Evolutionary conservation across 2,797 vertebrate species (phyloP).

Genomic region (Megaceryle alcyon): DNA sequence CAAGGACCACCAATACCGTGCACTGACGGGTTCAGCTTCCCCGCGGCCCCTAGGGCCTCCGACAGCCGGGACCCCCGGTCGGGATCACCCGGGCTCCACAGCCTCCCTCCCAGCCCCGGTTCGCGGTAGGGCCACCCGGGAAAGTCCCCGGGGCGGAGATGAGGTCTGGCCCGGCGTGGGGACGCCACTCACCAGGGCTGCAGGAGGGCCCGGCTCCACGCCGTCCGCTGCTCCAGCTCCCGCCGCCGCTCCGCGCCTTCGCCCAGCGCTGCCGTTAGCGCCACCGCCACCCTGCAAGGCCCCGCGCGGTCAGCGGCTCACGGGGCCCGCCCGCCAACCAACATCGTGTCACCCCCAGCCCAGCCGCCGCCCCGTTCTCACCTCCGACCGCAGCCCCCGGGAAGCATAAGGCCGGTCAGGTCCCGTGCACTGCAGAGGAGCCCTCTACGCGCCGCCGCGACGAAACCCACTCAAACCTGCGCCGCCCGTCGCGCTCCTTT

Average conservation of each 20-base stretch:
- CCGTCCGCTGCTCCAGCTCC: neutral
- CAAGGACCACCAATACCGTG: rapidly evolving
- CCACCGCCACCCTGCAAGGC: neutral
- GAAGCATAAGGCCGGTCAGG: neutral
- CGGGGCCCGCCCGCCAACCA: too few species aligned
- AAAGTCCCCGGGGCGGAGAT: too few species aligned
- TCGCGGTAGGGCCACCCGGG: too few species aligned
- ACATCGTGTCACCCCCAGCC: neutral
- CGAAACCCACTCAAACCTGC: neutral
- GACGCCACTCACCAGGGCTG: neutral
- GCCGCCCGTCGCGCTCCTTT: neutral
- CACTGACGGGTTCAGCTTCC: neutral
- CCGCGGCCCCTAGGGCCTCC: neutral
- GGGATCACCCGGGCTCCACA: neutral
- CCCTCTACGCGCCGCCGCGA: neutral
- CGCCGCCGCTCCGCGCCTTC: neutral
- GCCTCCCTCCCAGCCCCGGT: too few species aligned
- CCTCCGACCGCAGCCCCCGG: neutral
- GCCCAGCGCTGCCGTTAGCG: neutral
- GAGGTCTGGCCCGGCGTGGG: too few species aligned
- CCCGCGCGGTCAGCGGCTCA: neutral
- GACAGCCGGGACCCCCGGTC: neutral
- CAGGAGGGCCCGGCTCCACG: neutral
- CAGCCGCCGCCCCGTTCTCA: neutral
- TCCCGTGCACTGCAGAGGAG: neutral